Base-by-base conservation (phyloP, 2,888 invertebrate genomes). In the Nomada hirtipes region DNA sequence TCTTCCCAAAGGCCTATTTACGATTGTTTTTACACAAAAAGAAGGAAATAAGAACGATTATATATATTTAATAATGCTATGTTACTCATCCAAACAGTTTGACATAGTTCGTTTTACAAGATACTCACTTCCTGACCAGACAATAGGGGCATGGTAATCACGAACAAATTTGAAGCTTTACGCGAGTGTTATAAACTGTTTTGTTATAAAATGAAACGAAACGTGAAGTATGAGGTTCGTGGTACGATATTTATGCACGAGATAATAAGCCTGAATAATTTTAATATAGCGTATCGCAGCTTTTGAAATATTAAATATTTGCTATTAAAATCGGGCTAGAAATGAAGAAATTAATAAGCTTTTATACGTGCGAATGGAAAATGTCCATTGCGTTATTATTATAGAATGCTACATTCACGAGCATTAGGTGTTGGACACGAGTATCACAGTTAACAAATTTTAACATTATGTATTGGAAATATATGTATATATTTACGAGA, bases 401-500 rank as follows among this genome's bases (percentile, higher is more conserved):
- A 76, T 29, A 76, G 47, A 78, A 79, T 65, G 61, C 42, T 80
- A 50, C 74, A 76, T 76, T 60, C 47, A 44, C 53, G 69, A 79
- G 36, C 47, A 84, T 68, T 79, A 72, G 83, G 83, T 84, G 83
- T 88, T 86, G 79, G 88, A 85, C 76, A 69, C 73, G 75, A 82
- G 44, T 68, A 71, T 82, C 83, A 78, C 53, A 76, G 64, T 68
- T 84, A 88, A 82, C 82, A 86, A 86, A 84, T 81, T 85, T 88
- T 82, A 84, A 82, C 64, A 83, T 79, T 82, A 75, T 81, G 68
- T 76, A 86, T 89, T 82, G 53, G 53, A 82, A 79, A 75, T 71
- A 77, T 77, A 75, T 71, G 76, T 77, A 77, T 77, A 88, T 85
- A 88, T 88, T 88, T 88, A 83, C 69, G 79, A 87, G 74, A 76